A percentile compares a stretch with the other conserved stretches of the same genome.
These are phyloP conservation scores for Lacerta viridis DNA, from an alignment of 2,797 vertebrate genomes.

Conservation along the genomic window DNA sequence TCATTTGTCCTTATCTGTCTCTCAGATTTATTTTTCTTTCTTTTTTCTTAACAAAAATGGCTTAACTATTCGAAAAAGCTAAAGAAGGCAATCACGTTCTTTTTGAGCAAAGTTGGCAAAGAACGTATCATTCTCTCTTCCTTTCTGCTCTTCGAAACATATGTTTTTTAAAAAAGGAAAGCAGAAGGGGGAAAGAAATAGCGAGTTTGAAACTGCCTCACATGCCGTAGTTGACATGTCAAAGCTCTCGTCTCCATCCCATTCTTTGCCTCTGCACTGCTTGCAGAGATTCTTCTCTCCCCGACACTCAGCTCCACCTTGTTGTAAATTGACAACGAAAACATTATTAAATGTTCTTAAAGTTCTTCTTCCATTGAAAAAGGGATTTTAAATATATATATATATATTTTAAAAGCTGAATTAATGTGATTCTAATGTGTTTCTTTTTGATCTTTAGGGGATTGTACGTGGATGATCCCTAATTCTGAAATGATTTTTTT, in stretches of 20 bases:
- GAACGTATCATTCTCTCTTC: slow-evolving; percentile 45
- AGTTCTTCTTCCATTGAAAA: slow-evolving; percentile 72
- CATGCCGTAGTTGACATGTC: slow-evolving; percentile 23
- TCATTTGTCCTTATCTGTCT: neutral
- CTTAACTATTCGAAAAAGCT: slow-evolving; percentile 25
- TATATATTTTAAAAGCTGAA: slow-evolving; percentile 44
- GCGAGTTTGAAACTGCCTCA: slow-evolving; percentile 46
- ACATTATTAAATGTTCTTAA: slow-evolving; percentile 66
- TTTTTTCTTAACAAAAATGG: slow-evolving; percentile 51
- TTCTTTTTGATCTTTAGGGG: slow-evolving; percentile 76
- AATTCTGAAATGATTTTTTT: slow-evolving; percentile 67
- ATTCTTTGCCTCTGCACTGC: slow-evolving; percentile 11
- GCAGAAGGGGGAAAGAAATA: neutral
- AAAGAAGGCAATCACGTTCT: slow-evolving; percentile 56
- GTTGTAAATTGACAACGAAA: slow-evolving; percentile 66
- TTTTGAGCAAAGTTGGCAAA: slow-evolving; percentile 47
- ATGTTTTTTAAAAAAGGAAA: neutral
- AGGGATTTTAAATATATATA: slow-evolving; percentile 54
- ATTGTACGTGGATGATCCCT: slow-evolving; percentile 73
- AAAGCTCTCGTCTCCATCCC: neutral
- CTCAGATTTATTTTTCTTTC: slow-evolving; percentile 39
- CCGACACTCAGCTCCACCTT: slow-evolving; percentile 65
- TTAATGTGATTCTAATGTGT: slow-evolving; percentile 78
- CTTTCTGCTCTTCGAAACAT: slow-evolving; percentile 44
- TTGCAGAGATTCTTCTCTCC: slow-evolving; percentile 17